Evolutionary conservation across 1,140 invertebrate species (phyloP).

Genomic region (Drosophila nasuta): DNA sequence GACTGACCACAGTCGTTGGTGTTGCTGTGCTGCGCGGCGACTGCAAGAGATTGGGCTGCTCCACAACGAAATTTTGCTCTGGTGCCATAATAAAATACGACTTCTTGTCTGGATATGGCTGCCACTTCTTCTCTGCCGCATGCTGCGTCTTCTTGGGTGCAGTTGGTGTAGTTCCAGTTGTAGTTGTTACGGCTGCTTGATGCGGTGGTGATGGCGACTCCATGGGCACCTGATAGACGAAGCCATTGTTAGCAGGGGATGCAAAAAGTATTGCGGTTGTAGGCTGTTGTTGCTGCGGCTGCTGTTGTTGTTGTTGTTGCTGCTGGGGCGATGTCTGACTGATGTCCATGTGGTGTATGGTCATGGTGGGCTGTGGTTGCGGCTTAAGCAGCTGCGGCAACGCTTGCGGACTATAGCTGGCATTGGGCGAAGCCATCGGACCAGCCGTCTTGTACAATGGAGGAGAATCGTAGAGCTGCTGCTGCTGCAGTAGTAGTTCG

Average conservation of each 20-base stretch:
- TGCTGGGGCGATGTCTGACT: conserved; percentile 39
- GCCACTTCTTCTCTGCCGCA: conserved; percentile 23
- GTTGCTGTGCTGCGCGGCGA: not conserved
- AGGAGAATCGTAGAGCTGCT: conserved; percentile 11
- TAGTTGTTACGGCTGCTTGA: not conserved
- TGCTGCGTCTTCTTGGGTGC: conserved; percentile 34
- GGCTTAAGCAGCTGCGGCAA: conserved; percentile 41
- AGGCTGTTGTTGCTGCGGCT: conserved; percentile 10
- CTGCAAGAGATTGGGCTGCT: conserved; percentile 21
- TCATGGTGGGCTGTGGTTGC: conserved; percentile 61
- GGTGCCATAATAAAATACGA: not conserved
- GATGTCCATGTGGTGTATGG: conserved; percentile 71
- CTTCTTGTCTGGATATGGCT: conserved; percentile 12
- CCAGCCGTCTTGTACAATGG: conserved; percentile 69
- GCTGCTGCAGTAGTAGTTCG: conserved; percentile 52
- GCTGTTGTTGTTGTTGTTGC: conserved; percentile 46
- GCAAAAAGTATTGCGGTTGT: conserved; percentile 32
- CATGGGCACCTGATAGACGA: conserved; percentile 58
- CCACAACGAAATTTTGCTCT: conserved; percentile 62
- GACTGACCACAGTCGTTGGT: conserved; percentile 45
- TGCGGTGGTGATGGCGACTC: conserved; percentile 30
- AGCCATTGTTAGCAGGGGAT: conserved; percentile 44
- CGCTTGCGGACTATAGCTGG: conserved; percentile 37
- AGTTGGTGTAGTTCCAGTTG: conserved; percentile 1
- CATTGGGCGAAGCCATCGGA: conserved; percentile 63